Percentiles rank a stretch among this genome's conserved stretches.
Conservation (phyloP, 2,888 invertebrate genomes). For the Entomobrya proxima region DNA sequence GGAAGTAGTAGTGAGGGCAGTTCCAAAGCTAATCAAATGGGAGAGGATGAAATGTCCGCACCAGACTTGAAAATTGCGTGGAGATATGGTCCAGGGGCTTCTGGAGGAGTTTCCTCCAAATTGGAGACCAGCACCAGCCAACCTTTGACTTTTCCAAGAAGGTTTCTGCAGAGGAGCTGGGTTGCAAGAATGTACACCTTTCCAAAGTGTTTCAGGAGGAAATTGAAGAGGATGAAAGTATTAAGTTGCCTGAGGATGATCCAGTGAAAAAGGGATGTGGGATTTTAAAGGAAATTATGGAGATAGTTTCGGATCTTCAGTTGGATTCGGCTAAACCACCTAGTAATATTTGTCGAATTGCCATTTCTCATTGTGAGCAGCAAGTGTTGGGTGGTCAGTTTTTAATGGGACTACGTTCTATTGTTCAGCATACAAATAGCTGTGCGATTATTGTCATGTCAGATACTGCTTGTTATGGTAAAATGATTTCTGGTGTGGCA, state of each 20-base stretch:
- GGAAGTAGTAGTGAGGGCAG: background rate
- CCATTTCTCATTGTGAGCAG: constrained; percentile 71
- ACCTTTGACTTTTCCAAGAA: constrained; percentile 73
- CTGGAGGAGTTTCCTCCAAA: constrained; percentile 20
- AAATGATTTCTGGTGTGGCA: background rate
- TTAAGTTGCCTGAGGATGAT: background rate
- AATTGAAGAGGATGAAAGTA: background rate
- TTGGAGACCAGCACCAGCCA: constrained; percentile 50
- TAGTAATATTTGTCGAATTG: constrained; percentile 68
- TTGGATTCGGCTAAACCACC: constrained; percentile 27
- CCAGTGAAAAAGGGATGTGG: background rate
- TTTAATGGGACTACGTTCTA: constrained; percentile 63
- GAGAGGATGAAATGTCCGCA: background rate
- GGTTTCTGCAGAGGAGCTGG: constrained; percentile 63
- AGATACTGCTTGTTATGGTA: constrained; percentile 20
- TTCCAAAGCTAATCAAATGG: background rate
- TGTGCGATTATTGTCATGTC: constrained; percentile 71
- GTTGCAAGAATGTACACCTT: constrained; percentile 60
- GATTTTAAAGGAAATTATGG: constrained; percentile 65
- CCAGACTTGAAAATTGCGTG: constrained; percentile 73
- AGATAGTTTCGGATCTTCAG: constrained; percentile 44
- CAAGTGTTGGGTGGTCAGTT: constrained; percentile 65
- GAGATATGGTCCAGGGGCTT: constrained; percentile 65
- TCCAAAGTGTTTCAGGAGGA: constrained; percentile 22
- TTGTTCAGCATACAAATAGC: constrained; percentile 70